Conservation (phyloP, 2,797 vertebrate genomes). For the Holocentrus rufus region DNA sequence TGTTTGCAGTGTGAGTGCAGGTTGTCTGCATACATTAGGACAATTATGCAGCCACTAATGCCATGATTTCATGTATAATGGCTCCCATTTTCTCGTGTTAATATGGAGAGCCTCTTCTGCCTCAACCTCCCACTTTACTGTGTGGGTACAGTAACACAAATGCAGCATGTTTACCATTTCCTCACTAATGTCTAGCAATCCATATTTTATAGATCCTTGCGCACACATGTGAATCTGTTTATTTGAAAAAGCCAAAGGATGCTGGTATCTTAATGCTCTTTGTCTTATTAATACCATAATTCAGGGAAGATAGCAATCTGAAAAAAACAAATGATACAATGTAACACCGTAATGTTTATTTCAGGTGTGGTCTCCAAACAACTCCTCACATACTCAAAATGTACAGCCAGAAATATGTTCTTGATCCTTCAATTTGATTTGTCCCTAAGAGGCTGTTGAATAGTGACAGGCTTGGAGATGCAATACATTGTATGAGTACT, state of each 20-base stretch:
- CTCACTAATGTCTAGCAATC: constrained; percentile 59
- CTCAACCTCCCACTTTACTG: constrained; percentile 40
- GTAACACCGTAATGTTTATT: not conserved
- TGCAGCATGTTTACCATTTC: constrained; percentile 45
- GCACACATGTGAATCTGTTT: constrained; percentile 55
- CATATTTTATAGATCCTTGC: constrained; percentile 54
- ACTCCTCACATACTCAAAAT: constrained; percentile 4
- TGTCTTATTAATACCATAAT: constrained; percentile 65
- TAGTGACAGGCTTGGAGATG: too few relatives aligned
- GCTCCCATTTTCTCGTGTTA: constrained; percentile 54
- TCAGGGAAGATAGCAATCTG: constrained; percentile 47
- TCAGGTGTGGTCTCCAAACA: constrained; percentile 6
- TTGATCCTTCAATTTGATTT: too few relatives aligned
- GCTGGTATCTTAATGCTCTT: constrained; percentile 53
- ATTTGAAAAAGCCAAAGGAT: constrained; percentile 64
- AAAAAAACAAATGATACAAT: constrained; percentile 20
- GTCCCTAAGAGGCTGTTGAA: too few relatives aligned
- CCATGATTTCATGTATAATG: constrained; percentile 51
- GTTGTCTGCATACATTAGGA: constrained; percentile 64
- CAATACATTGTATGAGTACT: too few relatives aligned
- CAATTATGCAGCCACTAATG: constrained; percentile 60
- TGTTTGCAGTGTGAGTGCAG: constrained; percentile 13
- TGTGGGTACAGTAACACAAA: constrained; percentile 35
- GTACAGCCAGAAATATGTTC: not conserved
- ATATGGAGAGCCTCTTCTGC: constrained; percentile 47